phyloP scores from a whole-genome alignment of 2,888 invertebrate species.

The Cerastis rubricosa region DNA sequence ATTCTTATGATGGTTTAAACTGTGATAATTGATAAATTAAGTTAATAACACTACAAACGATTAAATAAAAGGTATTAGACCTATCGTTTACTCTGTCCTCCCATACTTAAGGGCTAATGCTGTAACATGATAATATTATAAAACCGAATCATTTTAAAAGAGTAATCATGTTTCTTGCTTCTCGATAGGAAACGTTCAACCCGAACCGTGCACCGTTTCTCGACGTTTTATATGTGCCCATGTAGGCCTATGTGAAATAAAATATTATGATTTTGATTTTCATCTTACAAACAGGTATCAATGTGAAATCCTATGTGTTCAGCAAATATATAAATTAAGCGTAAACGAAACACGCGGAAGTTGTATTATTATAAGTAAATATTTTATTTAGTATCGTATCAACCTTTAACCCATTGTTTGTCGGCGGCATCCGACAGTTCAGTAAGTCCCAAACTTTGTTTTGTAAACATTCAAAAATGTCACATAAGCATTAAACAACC shows the following conservation, averaged over 20 bases:
- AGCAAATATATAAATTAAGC: background rate
- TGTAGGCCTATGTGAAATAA: too few relatives aligned
- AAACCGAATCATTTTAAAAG: too few relatives aligned
- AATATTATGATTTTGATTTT: too few relatives aligned
- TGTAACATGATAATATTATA: too few relatives aligned
- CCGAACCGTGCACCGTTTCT: too few relatives aligned
- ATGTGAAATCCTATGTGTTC: conserved; percentile 7
- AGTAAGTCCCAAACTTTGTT: conserved; percentile 40
- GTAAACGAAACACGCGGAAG: conserved; percentile 60
- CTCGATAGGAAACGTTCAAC: too few relatives aligned
- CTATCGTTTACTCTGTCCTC: too few relatives aligned
- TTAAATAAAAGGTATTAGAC: background rate
- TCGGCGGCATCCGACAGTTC: conserved; percentile 65
- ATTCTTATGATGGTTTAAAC: background rate
- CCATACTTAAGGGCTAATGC: too few relatives aligned
- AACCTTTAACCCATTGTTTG: conserved; percentile 65
- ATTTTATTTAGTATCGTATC: conserved; percentile 69
- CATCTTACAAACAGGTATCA: background rate
- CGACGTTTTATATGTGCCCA: too few relatives aligned
- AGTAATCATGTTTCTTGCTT: too few relatives aligned
- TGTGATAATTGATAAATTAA: background rate
- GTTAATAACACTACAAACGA: background rate
- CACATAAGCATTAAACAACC: background rate
- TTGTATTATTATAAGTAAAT: conserved; percentile 64
- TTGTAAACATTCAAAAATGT: conserved; percentile 26